Base-by-base conservation (phyloP, 2,888 invertebrate genomes). In the Eupithecia tripunctaria region DNA sequence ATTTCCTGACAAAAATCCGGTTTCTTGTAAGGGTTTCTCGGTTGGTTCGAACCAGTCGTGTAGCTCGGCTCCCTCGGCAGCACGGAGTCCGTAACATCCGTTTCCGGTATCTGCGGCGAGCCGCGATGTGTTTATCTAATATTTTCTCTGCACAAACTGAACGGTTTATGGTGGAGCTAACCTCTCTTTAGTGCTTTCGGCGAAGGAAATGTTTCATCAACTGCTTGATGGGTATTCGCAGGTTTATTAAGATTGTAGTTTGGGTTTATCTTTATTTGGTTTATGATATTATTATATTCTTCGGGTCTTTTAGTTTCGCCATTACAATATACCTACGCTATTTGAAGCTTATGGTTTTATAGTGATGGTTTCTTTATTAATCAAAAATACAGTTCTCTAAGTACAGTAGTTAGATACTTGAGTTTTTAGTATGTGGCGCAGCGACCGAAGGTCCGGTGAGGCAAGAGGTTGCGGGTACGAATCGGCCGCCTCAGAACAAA, bases 81-180 rank as follows among this genome's bases (percentile, higher is more conserved):
- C 15, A 51, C 25, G 27, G 14, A 4, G 21, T 12, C 25, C 25
- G 12, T 79, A 73, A 74, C 77, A 81, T 83, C 84, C 82, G 82
- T 74, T 81, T 81, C 82, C 82, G 79, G 71, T 67, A 68, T 65
- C 74, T 59, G 66, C 67, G 69, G 73, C 69, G 60, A 60, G 60
- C 60, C 60, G 18, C 29, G 59, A 27, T 15, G 56, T 59, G 14
- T 59, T 60, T 59, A 15, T 59, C 29, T 60, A 29, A 59, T 10
- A 29, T 60, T 60, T 29, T 25, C 18, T 60, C 29, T 60, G 21
- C 56, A 14, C 60, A 29, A 60, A 29, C 60, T 60, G 29, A 29
- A 18, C 8, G 29, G 27, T 14, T 27, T 60, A 60, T 29, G 0
- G 21, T 25, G 21, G 56, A 60, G 60, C 6, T 60, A 29, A 60